These are phyloP conservation scores for Percopsis omiscomaycus DNA, from an alignment of 2,797 vertebrate genomes.

Conservation along the genomic window DNA sequence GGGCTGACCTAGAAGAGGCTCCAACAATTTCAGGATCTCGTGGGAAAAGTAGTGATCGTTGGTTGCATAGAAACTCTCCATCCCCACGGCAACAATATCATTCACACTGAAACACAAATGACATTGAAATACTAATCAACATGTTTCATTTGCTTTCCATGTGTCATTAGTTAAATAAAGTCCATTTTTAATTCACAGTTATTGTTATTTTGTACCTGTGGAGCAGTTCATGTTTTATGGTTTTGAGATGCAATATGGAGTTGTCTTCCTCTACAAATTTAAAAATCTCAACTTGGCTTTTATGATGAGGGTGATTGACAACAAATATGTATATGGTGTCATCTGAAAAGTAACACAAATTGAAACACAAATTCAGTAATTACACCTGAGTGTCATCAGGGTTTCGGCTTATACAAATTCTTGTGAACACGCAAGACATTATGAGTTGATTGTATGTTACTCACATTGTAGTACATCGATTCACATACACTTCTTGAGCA, in stretches of 20 bases:
- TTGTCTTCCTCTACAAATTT: slow-evolving; percentile 81
- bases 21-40: slow-evolving; percentile 59
- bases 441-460: no score
- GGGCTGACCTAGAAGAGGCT: slow-evolving; percentile 70
- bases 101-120: slow-evolving; percentile 80
- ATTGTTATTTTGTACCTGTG: slow-evolving; percentile 72
- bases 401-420: no score
- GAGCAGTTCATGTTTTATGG: slow-evolving; percentile 85
- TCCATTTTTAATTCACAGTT: background rate
- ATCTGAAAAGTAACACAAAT: slow-evolving; percentile 68
- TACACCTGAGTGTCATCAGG: no score
- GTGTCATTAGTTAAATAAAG: background rate
- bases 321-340: slow-evolving; percentile 85
- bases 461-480: no score
- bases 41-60: slow-evolving; percentile 85
- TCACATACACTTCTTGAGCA: no score
- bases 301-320: slow-evolving; percentile 86
- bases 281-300: slow-evolving; percentile 89
- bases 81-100: slow-evolving; percentile 85
- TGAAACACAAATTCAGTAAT: background rate
- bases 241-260: slow-evolving; percentile 85
- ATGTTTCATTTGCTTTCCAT: no score
- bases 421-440: no score
- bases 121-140: no score
- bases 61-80: slow-evolving; percentile 90